Percentiles rank a stretch among this genome's conserved stretches.
These are phyloP conservation scores for Coregonus suidteri DNA, from an alignment of 2,797 vertebrate genomes.

Conservation along the genomic window DNA sequence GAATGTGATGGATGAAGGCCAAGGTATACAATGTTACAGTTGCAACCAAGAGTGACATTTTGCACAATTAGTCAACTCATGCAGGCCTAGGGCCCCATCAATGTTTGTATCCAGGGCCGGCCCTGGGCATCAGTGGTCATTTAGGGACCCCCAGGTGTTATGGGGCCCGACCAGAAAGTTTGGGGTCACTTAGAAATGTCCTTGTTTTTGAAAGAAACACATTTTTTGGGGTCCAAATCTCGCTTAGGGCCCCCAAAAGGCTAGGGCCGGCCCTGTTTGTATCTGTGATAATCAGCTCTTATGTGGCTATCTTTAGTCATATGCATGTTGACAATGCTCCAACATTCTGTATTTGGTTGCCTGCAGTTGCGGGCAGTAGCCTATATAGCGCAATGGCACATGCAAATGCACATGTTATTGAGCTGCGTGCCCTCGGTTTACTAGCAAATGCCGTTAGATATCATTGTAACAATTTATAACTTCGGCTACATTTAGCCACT, in stretches of 20 bases:
- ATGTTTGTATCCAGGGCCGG: too few species aligned
- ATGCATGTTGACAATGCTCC: neutral
- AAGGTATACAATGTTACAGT: neutral
- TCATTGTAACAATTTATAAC: neutral
- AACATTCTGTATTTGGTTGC: neutral
- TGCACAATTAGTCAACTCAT: neutral
- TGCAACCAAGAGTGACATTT: neutral
- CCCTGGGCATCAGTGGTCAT: too few species aligned
- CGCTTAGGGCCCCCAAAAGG: too few species aligned
- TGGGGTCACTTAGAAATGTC: too few species aligned
- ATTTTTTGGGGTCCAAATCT: too few species aligned
- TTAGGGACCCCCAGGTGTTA: too few species aligned
- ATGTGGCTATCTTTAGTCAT: neutral
- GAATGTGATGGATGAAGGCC: neutral
- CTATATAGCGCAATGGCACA: neutral
- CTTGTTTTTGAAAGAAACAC: too few species aligned
- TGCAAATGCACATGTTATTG: neutral
- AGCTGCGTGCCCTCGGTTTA: neutral
- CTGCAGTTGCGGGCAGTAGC: neutral
- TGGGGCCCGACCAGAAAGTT: too few species aligned
- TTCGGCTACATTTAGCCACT: neutral
- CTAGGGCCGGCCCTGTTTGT: neutral
- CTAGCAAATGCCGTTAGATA: neutral
- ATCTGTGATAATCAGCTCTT: neutral
- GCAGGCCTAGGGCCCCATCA: neutral